Evolutionary conservation across 2,113 vertebrate species (phyloP), one percentile per base, ranked within the genome.

Genomic region (Felis chaus): DNA sequence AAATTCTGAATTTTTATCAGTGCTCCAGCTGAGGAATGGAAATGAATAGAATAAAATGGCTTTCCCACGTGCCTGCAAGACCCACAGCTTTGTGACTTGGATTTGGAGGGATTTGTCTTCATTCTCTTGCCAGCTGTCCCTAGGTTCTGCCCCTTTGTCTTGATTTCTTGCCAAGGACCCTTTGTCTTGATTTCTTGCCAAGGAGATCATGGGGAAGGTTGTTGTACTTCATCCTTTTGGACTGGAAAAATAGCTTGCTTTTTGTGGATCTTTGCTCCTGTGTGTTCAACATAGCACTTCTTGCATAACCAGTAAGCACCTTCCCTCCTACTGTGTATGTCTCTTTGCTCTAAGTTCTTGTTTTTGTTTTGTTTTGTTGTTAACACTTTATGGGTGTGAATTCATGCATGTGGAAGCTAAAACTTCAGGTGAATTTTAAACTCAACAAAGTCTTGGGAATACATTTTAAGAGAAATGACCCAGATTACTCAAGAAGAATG

Each of bases 391-490:
- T 21, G 33, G 18, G 4, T 69, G 10, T 82, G 33, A 76, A 50
- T 85, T 69, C 50, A n/a, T 69, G 16, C 13, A 3, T 48, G 14
- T 69, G 18, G 36, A 93, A 93, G 23, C 66, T 66, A n/a, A 92
- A 96, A 73, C 41, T 69, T 14, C 53, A 89, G 45, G 11, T 79
- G 23, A 80, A 82, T 79, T 95, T 94, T 86, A 94, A 94, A 93
- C 41, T 65, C 33, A 92, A 57, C 1, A 7, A 88, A 31, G 0
- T 82, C 3, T 50, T 13, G 88, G 61, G 78, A 95, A 86, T 91
- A 29, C 3, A 88, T 50, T 79, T 69, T 16, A 48, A 83, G 86
- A 87, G 39, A 73, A 61, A 74, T 11, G 29, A 29, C 48, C 55
- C n/a, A 27, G 13, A 81, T 82, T 79, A 31, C 94, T 73, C 13